A percentile compares a stretch with the other conserved stretches of the same genome.
These are phyloP conservation scores for Rhodinocichla rosea DNA, from an alignment of 2,113 vertebrate species.

Conservation along the genomic window DNA sequence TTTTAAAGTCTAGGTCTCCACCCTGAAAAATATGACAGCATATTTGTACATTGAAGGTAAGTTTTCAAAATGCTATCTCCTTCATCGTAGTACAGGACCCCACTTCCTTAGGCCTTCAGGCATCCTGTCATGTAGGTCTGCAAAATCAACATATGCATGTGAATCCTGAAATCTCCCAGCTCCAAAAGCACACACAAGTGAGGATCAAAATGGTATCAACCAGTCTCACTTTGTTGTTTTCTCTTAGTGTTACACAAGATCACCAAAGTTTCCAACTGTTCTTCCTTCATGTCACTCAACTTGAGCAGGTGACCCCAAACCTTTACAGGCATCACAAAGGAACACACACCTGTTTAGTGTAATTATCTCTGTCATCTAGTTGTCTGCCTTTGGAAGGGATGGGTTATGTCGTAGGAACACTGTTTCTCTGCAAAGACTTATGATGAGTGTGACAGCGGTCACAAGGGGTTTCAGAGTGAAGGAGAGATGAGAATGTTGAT, in stretches of 20 bases:
- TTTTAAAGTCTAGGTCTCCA: conserved; percentile 82
- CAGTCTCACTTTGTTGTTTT: background rate
- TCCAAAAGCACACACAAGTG: background rate
- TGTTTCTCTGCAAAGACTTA: background rate
- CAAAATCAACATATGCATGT: background rate
- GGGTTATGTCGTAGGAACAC: background rate
- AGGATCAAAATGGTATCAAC: background rate
- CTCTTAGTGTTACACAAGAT: background rate
- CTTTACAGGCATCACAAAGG: background rate
- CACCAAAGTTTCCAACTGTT: background rate
- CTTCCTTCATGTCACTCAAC: background rate
- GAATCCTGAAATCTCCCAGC: background rate
- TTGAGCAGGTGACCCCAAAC: background rate
- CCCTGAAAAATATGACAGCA: conserved; percentile 73
- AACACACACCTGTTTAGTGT: background rate
- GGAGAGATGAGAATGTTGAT: too few species aligned
- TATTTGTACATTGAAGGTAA: background rate
- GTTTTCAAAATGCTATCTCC: background rate
- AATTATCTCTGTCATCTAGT: background rate
- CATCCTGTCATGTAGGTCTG: background rate
- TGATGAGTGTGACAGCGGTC: too few species aligned
- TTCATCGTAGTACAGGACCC: background rate
- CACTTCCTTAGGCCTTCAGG: background rate
- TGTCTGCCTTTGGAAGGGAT: background rate
- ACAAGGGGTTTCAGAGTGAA: too few species aligned